Evolutionary conservation across 2,888 invertebrate species (phyloP), one percentile per base, ranked within the genome.

Genomic region (Lasius platythorax): DNA sequence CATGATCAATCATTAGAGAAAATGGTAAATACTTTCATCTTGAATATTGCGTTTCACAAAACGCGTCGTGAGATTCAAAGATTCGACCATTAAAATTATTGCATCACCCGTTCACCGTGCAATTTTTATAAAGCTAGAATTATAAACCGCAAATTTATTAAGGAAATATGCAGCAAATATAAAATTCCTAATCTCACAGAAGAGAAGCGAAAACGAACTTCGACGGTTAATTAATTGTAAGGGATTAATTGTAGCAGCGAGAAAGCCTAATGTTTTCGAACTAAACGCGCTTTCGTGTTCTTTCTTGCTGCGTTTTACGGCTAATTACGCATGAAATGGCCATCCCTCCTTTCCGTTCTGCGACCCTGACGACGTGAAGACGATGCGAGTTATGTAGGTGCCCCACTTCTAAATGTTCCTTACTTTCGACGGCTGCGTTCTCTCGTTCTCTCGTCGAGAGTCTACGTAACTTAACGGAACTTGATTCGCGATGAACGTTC

Each of bases 341-440:
- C 28, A 8, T 40, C n/a, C 28, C 46, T 66, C 3, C 50, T 66
- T 9, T 18, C 6, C 33, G 11, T 5, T 43, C 6, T 46, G 18
- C 23, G 30, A 72, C 18, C 72, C 46, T 18, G 23, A 12, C 11
- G 40, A 67, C 1, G 53, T 18, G 58, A 56, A 40, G 75, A 53
- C 4, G 23, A 70, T 4, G 43, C 58, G 79, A 73, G 23, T 63
- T 63, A 81, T 81, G 73, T 81, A 81, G 79, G 79, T 81, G 79
- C 79, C 79, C 79, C 3, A 81, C 79, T 81, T 79, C 28, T 61
- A 61, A 46, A 81, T 79, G 43, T 73, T 81, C 79, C 73, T 81
- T 73, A 72, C 79, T 72, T 70, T 18, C 40, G 43, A 1, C 11
- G 2, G 3, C 43, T 30, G 72, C 4, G 2, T 64, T 58, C 58